These are phyloP conservation scores for Mya arenaria DNA, from an alignment of 1,140 invertebrate genomes.

Conservation along the genomic window DNA sequence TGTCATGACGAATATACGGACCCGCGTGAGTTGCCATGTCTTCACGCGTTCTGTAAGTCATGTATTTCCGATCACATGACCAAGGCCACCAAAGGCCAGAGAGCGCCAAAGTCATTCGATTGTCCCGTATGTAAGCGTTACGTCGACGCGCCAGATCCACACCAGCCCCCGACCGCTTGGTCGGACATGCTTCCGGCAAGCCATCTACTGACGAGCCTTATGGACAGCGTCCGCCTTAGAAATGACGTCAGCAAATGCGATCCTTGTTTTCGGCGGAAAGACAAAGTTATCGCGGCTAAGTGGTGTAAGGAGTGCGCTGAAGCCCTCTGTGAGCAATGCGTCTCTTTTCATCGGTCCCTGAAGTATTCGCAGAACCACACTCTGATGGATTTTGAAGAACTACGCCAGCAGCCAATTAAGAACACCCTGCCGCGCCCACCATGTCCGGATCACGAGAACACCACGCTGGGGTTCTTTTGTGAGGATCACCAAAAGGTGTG, in stretches of 20 bases:
- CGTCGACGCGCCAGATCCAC: conserved; percentile 48
- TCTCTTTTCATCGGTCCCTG: conserved; percentile 51
- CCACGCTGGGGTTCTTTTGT: conserved; percentile 61
- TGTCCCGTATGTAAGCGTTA: conserved; percentile 64
- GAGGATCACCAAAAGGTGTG: conserved; percentile 56
- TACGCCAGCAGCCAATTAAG: conserved; percentile 54
- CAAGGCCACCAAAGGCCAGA: conserved; percentile 69
- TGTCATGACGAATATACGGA: conserved; percentile 70
- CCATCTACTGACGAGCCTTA: conserved; percentile 63
- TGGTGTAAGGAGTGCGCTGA: conserved; percentile 63
- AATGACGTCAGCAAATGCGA: conserved; percentile 59
- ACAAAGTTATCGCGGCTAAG: conserved; percentile 44
- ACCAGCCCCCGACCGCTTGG: conserved; percentile 46
- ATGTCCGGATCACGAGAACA: conserved; percentile 56
- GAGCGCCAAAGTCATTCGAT: conserved; percentile 49
- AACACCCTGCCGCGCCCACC: conserved; percentile 43
- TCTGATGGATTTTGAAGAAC: conserved; percentile 48
- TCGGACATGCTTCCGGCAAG: conserved; percentile 62
- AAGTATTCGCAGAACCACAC: conserved; percentile 57
- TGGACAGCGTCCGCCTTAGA: conserved; percentile 57
- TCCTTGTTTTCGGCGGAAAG: conserved; percentile 56
- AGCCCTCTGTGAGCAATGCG: conserved; percentile 56
- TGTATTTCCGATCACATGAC: conserved; percentile 87
- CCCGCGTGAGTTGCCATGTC: conserved; percentile 70
- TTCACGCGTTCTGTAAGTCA: conserved; percentile 78